phyloP scores from a whole-genome alignment of 2,113 vertebrate genomes.

The Phoxinus phoxinus region DNA sequence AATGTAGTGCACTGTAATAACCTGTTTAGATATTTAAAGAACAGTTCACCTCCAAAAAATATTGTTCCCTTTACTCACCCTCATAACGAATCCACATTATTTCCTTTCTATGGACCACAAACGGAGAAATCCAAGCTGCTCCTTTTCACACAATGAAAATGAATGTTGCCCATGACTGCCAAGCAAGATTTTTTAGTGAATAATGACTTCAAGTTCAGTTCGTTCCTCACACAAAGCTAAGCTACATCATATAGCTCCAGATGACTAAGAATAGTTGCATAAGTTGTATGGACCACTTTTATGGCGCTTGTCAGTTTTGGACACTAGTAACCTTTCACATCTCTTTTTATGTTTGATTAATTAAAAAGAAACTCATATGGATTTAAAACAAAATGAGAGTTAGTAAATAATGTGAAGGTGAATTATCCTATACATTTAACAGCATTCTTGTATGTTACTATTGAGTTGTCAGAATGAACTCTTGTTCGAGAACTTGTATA shows the following conservation, averaged over 20 bases:
- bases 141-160: not conserved
- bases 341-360: not conserved
- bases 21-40: not conserved
- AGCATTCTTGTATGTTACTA: not conserved
- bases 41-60: not conserved
- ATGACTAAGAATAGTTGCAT: not conserved
- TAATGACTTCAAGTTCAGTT: not conserved
- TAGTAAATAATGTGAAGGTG: not conserved
- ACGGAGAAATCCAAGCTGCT: not conserved
- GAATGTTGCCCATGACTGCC: not conserved
- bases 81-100: not conserved
- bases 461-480: not conserved
- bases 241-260: not conserved
- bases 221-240: not conserved
- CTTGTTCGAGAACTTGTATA: slow-evolving; percentile 34
- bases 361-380: not conserved
- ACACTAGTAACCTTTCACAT: not conserved
- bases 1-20: not conserved
- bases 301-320: not conserved
- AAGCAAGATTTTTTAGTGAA: not conserved
- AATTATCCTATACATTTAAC: not conserved
- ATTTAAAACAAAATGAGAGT: not conserved
- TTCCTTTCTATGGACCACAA: not conserved
- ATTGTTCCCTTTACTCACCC: not conserved
- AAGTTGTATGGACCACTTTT: not conserved